Evolutionary conservation across 2,888 invertebrate genomes (phyloP).

Genomic region (Isoperla grammatica): DNA sequence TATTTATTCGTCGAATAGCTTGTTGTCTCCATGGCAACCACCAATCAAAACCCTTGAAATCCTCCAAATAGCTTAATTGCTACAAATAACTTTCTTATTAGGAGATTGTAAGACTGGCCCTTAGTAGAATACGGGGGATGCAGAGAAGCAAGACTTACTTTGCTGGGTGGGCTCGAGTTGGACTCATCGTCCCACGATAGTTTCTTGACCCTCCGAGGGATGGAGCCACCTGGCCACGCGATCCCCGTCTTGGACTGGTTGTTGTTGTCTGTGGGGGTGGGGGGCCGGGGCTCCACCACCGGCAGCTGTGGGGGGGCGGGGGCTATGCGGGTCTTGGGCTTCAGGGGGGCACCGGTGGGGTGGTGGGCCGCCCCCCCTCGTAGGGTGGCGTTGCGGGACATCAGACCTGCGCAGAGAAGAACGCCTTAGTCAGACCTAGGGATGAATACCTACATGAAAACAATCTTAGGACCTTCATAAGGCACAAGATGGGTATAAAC

Average conservation of each 20-base stretch:
- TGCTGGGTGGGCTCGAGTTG: slow-evolving; percentile 1
- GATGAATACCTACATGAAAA: no score
- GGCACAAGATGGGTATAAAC: no score
- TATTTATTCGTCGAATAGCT: no score
- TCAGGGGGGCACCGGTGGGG: slow-evolving; percentile 13
- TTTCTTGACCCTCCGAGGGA: slow-evolving; percentile 68
- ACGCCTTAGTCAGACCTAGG: no score
- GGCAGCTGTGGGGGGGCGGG: slow-evolving; percentile 39
- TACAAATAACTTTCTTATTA: no score
- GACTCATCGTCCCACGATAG: slow-evolving; percentile 68
- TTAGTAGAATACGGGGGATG: no score
- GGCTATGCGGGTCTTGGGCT: slow-evolving; percentile 34
- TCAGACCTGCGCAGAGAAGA: slow-evolving; percentile 42
- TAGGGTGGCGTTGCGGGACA: slow-evolving; percentile 44
- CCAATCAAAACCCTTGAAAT: no score
- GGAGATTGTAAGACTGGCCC: no score
- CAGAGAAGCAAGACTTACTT: no score
- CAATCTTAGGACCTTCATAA: no score
- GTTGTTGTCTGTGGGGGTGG: slow-evolving; percentile 33
- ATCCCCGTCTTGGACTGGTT: slow-evolving; percentile 36
- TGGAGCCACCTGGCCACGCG: slow-evolving; percentile 61
- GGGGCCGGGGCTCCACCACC: neutral
- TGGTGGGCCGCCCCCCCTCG: slow-evolving; percentile 10
- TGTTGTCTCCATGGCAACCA: no score
- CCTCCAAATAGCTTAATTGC: no score